Percentiles rank a stretch among this genome's conserved stretches.
Evolutionary conservation across 2,113 vertebrate species (phyloP).

Genomic region (Sula dactylatra): DNA sequence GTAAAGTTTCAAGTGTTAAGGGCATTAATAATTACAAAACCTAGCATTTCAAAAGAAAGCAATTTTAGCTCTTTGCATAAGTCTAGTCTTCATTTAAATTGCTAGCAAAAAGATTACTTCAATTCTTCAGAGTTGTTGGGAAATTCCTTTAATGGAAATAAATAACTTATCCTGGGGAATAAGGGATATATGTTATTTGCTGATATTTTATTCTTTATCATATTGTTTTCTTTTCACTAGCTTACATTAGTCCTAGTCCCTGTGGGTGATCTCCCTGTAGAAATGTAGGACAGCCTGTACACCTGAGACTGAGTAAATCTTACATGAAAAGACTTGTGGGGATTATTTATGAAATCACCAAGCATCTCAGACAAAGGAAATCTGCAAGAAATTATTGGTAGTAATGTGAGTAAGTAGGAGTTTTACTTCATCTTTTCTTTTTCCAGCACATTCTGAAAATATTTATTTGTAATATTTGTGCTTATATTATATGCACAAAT

Average conservation of each 20-base stretch:
- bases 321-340: not conserved
- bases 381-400: not conserved
- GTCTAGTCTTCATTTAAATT: not conserved
- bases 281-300: not conserved
- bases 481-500: not conserved
- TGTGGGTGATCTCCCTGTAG: not conserved
- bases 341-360: not conserved
- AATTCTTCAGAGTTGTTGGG: not conserved
- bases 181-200: not conserved
- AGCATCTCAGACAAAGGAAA: not conserved
- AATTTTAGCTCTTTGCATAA: not conserved
- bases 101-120: not conserved
- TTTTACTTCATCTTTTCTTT: not conserved
- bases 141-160: not conserved
- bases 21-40: not conserved
- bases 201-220: not conserved
- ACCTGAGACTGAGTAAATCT: not conserved
- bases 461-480: not conserved
- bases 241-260: not conserved
- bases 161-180: not conserved
- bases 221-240: not conserved
- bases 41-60: not conserved
- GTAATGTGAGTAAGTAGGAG: not conserved
- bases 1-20: not conserved
- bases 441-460: not conserved